Conservation (phyloP, 2,888 invertebrate genomes). For the Agriopis leucophaearia region DNA sequence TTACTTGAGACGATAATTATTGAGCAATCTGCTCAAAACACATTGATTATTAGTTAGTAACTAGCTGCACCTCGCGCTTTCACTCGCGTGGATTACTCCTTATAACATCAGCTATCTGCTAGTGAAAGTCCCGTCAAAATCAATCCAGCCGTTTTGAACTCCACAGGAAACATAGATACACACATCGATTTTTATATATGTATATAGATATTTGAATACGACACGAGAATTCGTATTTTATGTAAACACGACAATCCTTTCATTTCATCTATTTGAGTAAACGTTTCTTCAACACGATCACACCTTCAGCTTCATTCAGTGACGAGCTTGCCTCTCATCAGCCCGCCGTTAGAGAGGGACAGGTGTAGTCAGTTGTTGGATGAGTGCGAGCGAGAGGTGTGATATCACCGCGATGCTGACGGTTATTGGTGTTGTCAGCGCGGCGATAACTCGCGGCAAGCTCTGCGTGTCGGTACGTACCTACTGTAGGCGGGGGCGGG, state of each 20-base stretch:
- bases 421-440: constrained; percentile 40
- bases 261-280: constrained; percentile 10
- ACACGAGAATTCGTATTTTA: no score
- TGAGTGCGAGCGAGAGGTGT: constrained; percentile 21
- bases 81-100: no score
- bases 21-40: no score
- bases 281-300: constrained; percentile 18
- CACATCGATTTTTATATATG: neutral
- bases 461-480: neutral
- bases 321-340: constrained; percentile 26
- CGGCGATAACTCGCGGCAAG: constrained; percentile 29
- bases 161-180: neutral
- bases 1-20: no score
- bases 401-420: constrained; percentile 7
- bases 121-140: no score
- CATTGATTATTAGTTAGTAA: no score
- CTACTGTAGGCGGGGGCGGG: neutral
- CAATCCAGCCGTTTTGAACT: no score
- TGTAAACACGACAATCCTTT: constrained; percentile 2
- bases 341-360: constrained; percentile 28
- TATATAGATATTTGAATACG: no score
- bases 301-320: constrained; percentile 27
- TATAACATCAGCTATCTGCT: no score
- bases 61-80: no score
- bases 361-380: neutral